These are phyloP conservation scores for Rhamnusium bicolor DNA, from an alignment of 2,888 invertebrate genomes.

Conservation along the genomic window DNA sequence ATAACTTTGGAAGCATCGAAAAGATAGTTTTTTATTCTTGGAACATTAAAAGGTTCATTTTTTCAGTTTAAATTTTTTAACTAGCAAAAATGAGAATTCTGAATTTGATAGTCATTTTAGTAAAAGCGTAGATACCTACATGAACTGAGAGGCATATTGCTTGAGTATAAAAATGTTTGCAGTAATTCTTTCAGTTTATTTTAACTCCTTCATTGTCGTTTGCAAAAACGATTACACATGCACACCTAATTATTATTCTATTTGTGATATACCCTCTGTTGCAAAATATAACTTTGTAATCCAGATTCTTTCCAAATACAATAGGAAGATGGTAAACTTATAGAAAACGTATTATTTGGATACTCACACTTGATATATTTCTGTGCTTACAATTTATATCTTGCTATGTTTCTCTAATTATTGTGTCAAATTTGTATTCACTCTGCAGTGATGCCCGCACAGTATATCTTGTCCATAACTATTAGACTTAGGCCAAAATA, in stretches of 20 bases:
- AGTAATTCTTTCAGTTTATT: not conserved
- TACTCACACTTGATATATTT: not conserved
- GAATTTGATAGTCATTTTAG: not conserved
- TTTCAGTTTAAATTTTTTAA: no score
- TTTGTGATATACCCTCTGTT: no score
- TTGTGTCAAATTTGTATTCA: slow-evolving; percentile 16
- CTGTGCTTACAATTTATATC: slow-evolving; percentile 15
- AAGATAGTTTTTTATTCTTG: no score
- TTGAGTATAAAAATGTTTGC: no score
- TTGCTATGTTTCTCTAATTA: slow-evolving; percentile 1
- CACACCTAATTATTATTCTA: not conserved
- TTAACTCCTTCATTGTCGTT: not conserved
- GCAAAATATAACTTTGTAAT: no score
- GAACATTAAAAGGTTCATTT: no score
- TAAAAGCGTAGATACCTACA: not conserved
- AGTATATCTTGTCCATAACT: slow-evolving; percentile 70
- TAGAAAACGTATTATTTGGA: not conserved
- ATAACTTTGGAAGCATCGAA: no score
- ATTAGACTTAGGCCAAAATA: slow-evolving; percentile 52
- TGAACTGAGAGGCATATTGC: no score
- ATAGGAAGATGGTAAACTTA: no score
- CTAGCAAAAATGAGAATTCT: not conserved
- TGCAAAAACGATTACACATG: not conserved
- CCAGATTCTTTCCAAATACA: no score
- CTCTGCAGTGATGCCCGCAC: slow-evolving; percentile 67